Evolutionary conservation across 2,888 invertebrate genomes (phyloP), one percentile per base, ranked within the genome.

Genomic region (Caenorhabditis sulstoni): DNA sequence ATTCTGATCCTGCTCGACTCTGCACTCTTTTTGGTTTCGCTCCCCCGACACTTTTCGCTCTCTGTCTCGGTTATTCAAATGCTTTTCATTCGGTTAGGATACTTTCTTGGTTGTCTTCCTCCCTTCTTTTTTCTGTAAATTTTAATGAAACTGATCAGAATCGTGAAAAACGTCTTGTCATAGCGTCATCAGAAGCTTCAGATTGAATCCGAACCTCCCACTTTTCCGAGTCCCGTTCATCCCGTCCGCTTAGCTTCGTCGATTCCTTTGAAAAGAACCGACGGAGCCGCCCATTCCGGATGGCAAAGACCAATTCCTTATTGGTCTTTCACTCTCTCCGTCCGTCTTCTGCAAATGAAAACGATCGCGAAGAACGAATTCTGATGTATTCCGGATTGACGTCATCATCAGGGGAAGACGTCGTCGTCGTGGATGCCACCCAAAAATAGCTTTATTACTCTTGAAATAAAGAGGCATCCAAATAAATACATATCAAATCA

Each of bases 61-160:
- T 8, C 50, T 23, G 35, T 61, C 52, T 65, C 65, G 58, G 58
- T 74, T 59, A 45, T 50, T 61, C 39, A 44, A 39, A 44, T 67
- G 47, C 66, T 75, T 62, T 45, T 59, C 61, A 45, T 55, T 59
- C 74, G 68, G 68, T 68, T 68, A 68, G 68, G 61, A 68, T 52
- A 55, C 53, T 66, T 64, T 65, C 49, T 73, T 64, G 73, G 55
- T 65, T 73, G 44, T 67, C 55, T 37, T 37, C 57, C 18, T 44
- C 49, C 20, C 35, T 52, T 59, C 11, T 44, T 57, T 52, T 65
- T 29, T 74, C 41, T 49, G 61, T 39, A 65, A 55, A 47, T 45
- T 3, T 18, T 49, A 52, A 59, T 61, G 52, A 53, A 68, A 50
- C 23, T 68, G 67, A 67, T 67, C 58, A 20, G 39, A n/a, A n/a